Evolutionary conservation across 2,797 vertebrate species (phyloP).

Genomic region (Sarcophilus harrisii): DNA sequence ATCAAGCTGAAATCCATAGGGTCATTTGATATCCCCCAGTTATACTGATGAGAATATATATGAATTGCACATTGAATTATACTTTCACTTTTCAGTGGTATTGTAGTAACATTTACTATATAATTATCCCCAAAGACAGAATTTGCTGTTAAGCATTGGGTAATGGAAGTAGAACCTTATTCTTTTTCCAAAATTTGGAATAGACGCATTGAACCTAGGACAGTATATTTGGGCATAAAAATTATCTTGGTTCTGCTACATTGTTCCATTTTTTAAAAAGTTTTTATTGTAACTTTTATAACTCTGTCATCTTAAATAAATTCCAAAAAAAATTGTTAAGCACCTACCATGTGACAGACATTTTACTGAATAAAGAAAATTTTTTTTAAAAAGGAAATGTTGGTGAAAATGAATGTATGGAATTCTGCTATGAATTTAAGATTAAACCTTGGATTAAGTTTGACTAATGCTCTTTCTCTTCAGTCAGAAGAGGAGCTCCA

Average conservation of each 20-base stretch:
- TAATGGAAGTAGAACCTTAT: background rate
- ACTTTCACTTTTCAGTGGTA: background rate
- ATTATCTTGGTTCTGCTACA: background rate
- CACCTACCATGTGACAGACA: background rate
- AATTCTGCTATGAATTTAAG: background rate
- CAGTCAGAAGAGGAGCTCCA: background rate
- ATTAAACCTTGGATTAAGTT: background rate
- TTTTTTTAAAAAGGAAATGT: background rate
- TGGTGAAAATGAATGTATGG: background rate
- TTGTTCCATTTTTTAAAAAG: background rate
- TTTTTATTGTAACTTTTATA: background rate
- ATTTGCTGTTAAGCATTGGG: background rate
- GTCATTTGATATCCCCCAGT: background rate
- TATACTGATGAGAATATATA: background rate
- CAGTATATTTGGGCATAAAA: background rate
- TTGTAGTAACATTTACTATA: background rate
- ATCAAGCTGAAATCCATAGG: background rate
- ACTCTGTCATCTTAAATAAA: background rate
- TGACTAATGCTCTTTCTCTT: background rate
- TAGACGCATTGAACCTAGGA: background rate
- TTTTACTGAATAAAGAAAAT: background rate
- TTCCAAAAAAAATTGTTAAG: background rate
- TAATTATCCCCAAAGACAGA: background rate
- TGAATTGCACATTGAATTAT: background rate
- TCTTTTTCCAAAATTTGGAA: background rate